A percentile compares a stretch with the other conserved stretches of the same genome.
Evolutionary conservation across 2,113 vertebrate genomes (phyloP).

Genomic region (Clarias gariepinus): DNA sequence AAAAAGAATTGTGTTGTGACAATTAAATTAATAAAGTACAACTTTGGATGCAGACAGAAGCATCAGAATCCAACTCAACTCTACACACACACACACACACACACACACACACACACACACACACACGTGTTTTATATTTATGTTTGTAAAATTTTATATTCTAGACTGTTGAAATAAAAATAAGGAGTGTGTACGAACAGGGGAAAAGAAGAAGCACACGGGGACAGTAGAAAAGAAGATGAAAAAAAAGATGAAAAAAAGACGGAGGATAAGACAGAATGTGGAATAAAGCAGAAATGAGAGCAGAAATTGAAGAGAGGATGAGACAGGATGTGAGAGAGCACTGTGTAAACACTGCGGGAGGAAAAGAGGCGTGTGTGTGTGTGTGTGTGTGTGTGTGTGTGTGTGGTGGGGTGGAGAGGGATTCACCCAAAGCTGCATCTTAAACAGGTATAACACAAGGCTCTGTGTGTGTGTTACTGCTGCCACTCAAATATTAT

Average conservation of each 20-base stretch:
- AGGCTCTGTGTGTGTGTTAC: not conserved
- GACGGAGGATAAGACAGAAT: not conserved
- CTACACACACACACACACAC: not conserved
- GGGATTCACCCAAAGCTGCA: not conserved
- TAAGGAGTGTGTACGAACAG: not conserved
- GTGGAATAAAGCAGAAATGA: not conserved
- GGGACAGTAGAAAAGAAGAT: slow-evolving; percentile 4
- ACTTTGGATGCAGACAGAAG: not conserved
- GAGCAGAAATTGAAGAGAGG: not conserved
- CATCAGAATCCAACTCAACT: not conserved
- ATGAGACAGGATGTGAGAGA: slow-evolving; percentile 4
- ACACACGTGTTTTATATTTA: no score
- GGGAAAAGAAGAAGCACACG: not conserved
- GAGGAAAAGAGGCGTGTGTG: not conserved
- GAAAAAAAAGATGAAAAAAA: not conserved
- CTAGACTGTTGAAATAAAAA: not conserved
- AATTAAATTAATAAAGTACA: no score
- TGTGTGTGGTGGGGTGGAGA: not conserved
- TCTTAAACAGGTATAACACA: not conserved
- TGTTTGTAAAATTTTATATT: slow-evolving; percentile 1
- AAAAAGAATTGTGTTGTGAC: not conserved
- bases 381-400: slow-evolving; percentile 5
- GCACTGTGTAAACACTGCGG: not conserved
- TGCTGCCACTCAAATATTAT: not conserved
- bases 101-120: slow-evolving; percentile 7